These are phyloP conservation scores for Meandrina meandrites DNA, from an alignment of 92 coral and sea anemone genomes.

Conservation along the genomic window DNA sequence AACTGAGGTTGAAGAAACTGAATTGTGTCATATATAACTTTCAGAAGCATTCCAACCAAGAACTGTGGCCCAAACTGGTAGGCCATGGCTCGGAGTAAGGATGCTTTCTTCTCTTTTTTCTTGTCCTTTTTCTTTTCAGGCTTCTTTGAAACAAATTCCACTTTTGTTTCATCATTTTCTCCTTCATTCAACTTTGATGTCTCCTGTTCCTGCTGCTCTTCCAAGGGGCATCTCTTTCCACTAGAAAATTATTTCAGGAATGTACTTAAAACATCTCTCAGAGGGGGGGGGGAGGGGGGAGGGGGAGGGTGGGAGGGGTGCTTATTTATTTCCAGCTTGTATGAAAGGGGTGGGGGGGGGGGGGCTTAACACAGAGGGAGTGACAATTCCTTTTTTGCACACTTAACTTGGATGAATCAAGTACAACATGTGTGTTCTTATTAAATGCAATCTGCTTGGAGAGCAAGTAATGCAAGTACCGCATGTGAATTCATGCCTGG, in stretches of 20 bases:
- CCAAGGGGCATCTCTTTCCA: constrained; percentile 36
- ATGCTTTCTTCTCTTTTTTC: constrained; percentile 44
- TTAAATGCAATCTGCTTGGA: too few relatives aligned
- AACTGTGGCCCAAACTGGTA: constrained; percentile 62
- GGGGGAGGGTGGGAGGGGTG: too few relatives aligned
- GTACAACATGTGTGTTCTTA: too few relatives aligned
- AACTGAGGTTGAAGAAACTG: constrained; percentile 77
- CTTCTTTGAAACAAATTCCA: constrained; percentile 48
- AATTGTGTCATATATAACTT: constrained; percentile 65
- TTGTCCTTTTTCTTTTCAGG: constrained; percentile 28
- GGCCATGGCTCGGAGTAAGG: constrained; percentile 64
- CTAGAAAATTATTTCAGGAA: not conserved
- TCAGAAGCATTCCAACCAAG: constrained; percentile 64
- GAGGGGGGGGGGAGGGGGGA: too few relatives aligned
- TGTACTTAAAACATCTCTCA: too few relatives aligned
- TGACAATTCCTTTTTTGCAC: too few relatives aligned
- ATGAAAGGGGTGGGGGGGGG: too few relatives aligned
- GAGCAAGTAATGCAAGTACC: too few relatives aligned
- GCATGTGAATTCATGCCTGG: too few relatives aligned
- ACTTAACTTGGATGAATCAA: too few relatives aligned
- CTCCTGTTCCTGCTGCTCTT: constrained; percentile 34
- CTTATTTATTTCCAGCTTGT: too few relatives aligned
- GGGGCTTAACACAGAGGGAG: too few relatives aligned
- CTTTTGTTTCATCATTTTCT: constrained; percentile 45
- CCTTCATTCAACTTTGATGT: constrained; percentile 16